Conservation (phyloP, 2,888 invertebrate species). For the Leucophora obtusa region DNA sequence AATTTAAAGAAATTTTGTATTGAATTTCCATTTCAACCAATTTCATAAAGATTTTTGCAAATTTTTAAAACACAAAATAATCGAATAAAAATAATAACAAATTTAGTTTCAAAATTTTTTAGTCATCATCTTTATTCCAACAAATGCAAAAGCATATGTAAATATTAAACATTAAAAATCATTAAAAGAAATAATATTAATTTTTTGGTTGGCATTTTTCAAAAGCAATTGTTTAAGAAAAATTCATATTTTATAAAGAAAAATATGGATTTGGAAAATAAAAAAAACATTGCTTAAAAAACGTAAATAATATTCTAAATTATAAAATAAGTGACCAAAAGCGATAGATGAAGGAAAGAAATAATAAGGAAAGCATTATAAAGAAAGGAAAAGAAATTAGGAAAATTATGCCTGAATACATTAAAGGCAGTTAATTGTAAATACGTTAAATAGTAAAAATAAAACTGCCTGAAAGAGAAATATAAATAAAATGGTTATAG, state of each 20-base stretch:
- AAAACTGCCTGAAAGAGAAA: slow-evolving; percentile 15
- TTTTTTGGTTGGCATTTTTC: slow-evolving; percentile 57
- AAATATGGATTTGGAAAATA: neutral
- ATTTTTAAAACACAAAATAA: slow-evolving; percentile 34
- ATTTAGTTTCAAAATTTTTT: slow-evolving; percentile 24
- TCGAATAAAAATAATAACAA: neutral
- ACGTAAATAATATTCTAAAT: slow-evolving; percentile 65
- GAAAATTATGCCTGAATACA: neutral
- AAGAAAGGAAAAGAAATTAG: neutral
- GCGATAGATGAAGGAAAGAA: slow-evolving; percentile 16
- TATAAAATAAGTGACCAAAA: slow-evolving; percentile 60
- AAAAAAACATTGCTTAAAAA: slow-evolving; percentile 46
- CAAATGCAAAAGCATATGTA: slow-evolving; percentile 30
- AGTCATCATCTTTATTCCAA: slow-evolving; percentile 7
- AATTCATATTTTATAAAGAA: slow-evolving; percentile 29
- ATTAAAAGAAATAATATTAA: slow-evolving; percentile 30
- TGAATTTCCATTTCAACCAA: no score
- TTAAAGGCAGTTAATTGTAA: neutral
- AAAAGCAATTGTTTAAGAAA: slow-evolving; percentile 58
- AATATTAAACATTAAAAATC: slow-evolving; percentile 28
- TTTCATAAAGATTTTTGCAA: slow-evolving; percentile 44
- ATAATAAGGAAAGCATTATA: neutral
- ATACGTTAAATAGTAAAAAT: neutral
- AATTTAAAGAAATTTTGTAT: no score
- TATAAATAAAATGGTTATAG: neutral